phyloP scores from a whole-genome alignment of 2,797 vertebrate species.

The Hippopotamyrus pictus region DNA sequence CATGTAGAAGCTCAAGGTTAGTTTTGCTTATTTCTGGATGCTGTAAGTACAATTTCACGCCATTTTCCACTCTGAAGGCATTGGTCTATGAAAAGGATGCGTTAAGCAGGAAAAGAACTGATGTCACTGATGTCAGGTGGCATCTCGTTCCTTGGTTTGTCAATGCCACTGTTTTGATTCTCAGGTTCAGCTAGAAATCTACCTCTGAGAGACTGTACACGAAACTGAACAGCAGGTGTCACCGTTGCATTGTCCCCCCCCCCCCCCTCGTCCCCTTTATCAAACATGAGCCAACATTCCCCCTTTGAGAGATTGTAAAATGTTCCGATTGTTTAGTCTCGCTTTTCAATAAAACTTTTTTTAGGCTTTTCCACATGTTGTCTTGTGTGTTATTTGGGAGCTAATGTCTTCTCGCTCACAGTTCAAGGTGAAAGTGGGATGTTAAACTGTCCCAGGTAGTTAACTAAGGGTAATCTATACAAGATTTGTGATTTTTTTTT shows the following conservation, averaged over 20 bases:
- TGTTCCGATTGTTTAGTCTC: conserved; percentile 75
- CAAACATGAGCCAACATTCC: conserved; percentile 59
- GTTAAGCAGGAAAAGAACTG: neutral
- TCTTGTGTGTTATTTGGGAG: neutral
- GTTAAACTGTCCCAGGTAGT: neutral
- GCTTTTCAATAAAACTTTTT: conserved; percentile 93
- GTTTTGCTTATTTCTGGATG: neutral
- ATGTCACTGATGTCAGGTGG: conserved; percentile 17
- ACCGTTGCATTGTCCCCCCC: conserved; percentile 56
- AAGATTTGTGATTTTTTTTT: conserved; percentile 28
- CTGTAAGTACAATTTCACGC: neutral
- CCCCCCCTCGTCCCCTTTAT: conserved; percentile 59
- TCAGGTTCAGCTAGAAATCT: conserved; percentile 92
- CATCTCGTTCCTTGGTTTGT: conserved; percentile 44
- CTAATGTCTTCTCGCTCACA: neutral
- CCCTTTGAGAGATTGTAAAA: conserved; percentile 71
- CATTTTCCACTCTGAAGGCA: neutral
- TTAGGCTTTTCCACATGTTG: conserved; percentile 71
- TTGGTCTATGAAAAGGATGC: neutral
- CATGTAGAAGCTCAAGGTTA: neutral
- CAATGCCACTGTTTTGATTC: conserved; percentile 71
- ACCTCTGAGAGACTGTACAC: conserved; percentile 83
- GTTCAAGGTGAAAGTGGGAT: neutral
- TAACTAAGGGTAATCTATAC: conserved; percentile 29
- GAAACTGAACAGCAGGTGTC: conserved; percentile 73